Percentiles rank a stretch among this genome's conserved stretches.
Conservation (phyloP, 2,888 invertebrate species). For the Sipha maydis region DNA sequence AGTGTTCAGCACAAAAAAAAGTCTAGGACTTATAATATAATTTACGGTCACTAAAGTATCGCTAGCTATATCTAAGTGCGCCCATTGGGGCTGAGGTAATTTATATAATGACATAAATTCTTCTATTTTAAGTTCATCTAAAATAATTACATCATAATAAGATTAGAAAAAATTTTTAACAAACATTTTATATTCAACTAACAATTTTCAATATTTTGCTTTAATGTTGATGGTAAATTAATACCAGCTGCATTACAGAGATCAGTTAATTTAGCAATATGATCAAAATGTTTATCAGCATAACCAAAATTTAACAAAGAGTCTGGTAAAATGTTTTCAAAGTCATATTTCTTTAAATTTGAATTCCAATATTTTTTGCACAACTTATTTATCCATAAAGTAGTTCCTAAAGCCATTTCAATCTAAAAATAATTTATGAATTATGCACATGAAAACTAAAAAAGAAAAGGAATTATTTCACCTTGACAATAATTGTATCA, state of each 20-base stretch:
- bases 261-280: conserved; percentile 11
- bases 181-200: background rate
- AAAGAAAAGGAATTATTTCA: background rate
- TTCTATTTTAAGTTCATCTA: conserved; percentile 23
- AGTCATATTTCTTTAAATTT: background rate
- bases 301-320: conserved; percentile 1
- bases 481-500: conserved; percentile 28
- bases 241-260: conserved; percentile 33
- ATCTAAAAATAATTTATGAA: conserved; percentile 1
- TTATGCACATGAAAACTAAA: background rate
- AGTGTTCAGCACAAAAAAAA: conserved; percentile 4
- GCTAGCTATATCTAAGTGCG: conserved; percentile 16
- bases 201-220: background rate
- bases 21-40: background rate
- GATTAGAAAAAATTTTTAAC: background rate
- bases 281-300: conserved; percentile 31
- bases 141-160: background rate
- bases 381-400: conserved; percentile 28
- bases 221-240: background rate
- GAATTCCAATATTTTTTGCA: conserved; percentile 32
- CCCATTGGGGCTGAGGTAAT: conserved; percentile 53
- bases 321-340: conserved; percentile 38
- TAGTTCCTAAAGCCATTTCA: conserved; percentile 38
- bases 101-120: conserved; percentile 36
- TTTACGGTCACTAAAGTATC: background rate